Conservation (phyloP, 2,888 invertebrate genomes). For the Lymantria dispar region DNA sequence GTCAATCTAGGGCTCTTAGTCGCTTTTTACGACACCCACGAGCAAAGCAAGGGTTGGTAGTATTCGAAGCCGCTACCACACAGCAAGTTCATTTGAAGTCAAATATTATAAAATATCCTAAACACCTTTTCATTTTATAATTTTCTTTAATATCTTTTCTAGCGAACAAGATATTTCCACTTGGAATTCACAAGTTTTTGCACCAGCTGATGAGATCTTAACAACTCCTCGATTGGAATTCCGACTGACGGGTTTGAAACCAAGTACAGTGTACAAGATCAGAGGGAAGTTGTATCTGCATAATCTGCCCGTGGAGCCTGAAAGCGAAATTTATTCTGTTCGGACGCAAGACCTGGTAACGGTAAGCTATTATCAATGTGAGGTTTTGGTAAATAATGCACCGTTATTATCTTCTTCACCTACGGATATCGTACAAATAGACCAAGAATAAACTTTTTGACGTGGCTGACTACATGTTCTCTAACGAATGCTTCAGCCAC, state of each 20-base stretch:
- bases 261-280: slow-evolving; percentile 91
- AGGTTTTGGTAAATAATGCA: too few species aligned
- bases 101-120: neutral
- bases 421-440: too few species aligned
- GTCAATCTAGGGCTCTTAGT: too few species aligned
- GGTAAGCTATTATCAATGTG: slow-evolving; percentile 32
- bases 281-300: slow-evolving; percentile 90
- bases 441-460: too few species aligned
- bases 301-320: slow-evolving; percentile 89
- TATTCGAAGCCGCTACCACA: too few species aligned
- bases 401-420: too few species aligned
- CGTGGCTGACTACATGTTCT: too few species aligned
- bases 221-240: slow-evolving; percentile 94
- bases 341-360: slow-evolving; percentile 83
- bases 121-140: neutral
- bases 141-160: slow-evolving; percentile 15
- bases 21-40: too few species aligned
- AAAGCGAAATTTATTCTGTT: slow-evolving; percentile 89
- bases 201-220: slow-evolving; percentile 92
- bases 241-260: slow-evolving; percentile 88
- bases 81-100: too few species aligned
- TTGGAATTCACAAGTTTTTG: slow-evolving; percentile 93
- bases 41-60: too few species aligned
- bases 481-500: too few species aligned
- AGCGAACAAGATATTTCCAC: slow-evolving; percentile 86